Evolutionary conservation across 2,797 vertebrate genomes (phyloP).

Genomic region (Emys orbicularis): DNA sequence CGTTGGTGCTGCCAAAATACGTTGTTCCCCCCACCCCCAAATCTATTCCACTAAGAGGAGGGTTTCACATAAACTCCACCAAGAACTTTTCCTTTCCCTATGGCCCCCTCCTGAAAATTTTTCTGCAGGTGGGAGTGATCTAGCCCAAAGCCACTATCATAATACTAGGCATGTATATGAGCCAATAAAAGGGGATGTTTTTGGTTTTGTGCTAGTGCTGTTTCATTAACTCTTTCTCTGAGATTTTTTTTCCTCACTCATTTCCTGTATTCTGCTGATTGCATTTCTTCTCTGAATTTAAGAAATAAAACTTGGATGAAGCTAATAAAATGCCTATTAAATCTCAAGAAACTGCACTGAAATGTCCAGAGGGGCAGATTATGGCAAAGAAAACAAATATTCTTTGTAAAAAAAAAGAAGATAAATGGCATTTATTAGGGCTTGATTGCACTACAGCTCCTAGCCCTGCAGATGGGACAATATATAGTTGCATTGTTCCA

Average conservation of each 20-base stretch:
- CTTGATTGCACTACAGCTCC: not conserved
- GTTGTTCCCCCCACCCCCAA: not conserved
- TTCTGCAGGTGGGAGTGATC: accelerated
- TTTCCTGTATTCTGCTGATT: conserved; percentile 12
- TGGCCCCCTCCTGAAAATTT: not conserved
- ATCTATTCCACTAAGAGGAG: accelerated
- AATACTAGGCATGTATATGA: accelerated
- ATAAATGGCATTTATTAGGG: not conserved
- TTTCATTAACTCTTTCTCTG: conserved; percentile 36
- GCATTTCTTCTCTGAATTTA: not conserved
- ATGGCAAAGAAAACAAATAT: not conserved
- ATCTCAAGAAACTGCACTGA: not conserved
- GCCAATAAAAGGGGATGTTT: not conserved
- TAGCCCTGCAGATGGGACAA: not conserved
- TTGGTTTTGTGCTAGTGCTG: conserved; percentile 20
- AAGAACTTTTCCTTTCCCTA: accelerated
- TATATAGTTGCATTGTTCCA: not conserved
- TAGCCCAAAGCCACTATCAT: not conserved
- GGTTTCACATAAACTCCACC: not conserved
- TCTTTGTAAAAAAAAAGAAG: not conserved
- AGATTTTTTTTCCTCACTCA: not conserved
- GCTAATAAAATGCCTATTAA: conserved; percentile 29
- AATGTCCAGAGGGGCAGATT: not conserved
- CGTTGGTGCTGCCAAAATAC: accelerated
- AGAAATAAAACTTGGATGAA: conserved; percentile 26